Evolutionary conservation across 2,797 vertebrate genomes (phyloP), one percentile per base, ranked within the genome.

Genomic region (Poeciliopsis turneri): DNA sequence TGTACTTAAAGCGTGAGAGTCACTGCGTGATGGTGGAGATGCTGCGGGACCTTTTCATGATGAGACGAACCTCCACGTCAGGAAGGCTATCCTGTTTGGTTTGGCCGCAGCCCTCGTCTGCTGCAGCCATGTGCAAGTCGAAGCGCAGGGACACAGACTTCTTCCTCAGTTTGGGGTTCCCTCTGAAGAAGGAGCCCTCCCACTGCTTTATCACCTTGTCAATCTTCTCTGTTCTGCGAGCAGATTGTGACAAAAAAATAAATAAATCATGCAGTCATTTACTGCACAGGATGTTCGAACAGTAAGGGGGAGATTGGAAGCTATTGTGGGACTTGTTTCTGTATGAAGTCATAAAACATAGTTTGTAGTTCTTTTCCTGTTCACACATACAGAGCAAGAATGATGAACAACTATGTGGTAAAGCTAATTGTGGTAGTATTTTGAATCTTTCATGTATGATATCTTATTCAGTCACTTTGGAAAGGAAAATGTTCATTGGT

Each of bases 171-270:
- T 96, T 97, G 28, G 98, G 98, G 86, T 99, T 99, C 92, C 98
- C 98, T 91, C 97, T 96, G 94, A 99, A 99, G 95, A 99, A 98
- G 5, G 98, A 99, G 18, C 97, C 97, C 93, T 99, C 98, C 98
- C 98, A 99, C 89, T 98, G 97, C 90, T 97, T 98, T 64, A 99
- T 99, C 76, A 98, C 96, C 94, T 97, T 96, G 91, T 98, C 98
- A 61, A 99, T 97, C 89, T 97, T 98, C 95, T 99, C 97, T 2
- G 96, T 98, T 93, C 98, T 99, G 41, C 2, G 3, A 68, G 57
- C 36, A 41, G 36, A 68, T 68, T 41, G 64, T 68, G 64, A 11
- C 28, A 6, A 80, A n/a, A 23, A 33, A 30, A n/a, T n/a, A 30
- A 30, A 75, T 10, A 59, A 18, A 77, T 16, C 68, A 13, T 1